These are phyloP conservation scores for Polyploca ridens DNA, from an alignment of 2,888 invertebrate genomes.

Conservation along the genomic window DNA sequence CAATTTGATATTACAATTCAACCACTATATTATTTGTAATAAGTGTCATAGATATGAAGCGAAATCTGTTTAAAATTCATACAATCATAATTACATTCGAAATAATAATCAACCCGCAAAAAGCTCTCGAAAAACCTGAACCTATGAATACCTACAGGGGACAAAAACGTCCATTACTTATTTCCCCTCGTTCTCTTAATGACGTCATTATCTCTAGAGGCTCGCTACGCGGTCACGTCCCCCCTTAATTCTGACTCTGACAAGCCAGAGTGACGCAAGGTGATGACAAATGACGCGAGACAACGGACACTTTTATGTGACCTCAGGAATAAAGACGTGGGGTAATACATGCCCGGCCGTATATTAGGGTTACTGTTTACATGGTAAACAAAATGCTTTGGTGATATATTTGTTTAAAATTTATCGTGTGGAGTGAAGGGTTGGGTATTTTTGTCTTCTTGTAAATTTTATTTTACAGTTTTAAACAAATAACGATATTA, in stretches of 20 bases:
- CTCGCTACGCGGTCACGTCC: constrained; percentile 62
- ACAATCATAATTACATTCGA: constrained; percentile 16
- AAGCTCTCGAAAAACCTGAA: constrained; percentile 37
- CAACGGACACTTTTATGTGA: constrained; percentile 39
- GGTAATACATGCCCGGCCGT: constrained; percentile 27
- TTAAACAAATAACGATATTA: too few species aligned
- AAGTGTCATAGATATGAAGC: neutral
- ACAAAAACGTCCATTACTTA: constrained; percentile 72
- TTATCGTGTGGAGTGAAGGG: neutral
- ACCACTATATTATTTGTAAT: too few species aligned
- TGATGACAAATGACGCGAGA: constrained; percentile 61
- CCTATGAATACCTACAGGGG: constrained; percentile 52
- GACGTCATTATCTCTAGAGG: constrained; percentile 75
- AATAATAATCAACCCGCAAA: constrained; percentile 28
- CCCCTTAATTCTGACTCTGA: constrained; percentile 64
- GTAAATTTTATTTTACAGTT: neutral
- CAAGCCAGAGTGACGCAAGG: constrained; percentile 47
- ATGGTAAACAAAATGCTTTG: neutral
- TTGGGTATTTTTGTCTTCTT: neutral
- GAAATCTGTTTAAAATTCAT: neutral
- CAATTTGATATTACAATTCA: too few species aligned
- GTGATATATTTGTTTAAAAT: constrained; percentile 3
- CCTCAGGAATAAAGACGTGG: constrained; percentile 34
- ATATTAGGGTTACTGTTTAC: constrained; percentile 22
- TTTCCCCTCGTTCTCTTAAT: constrained; percentile 67